These are phyloP conservation scores for Xestia rhomboidea DNA, from an alignment of 2,888 invertebrate species.

Conservation along the genomic window DNA sequence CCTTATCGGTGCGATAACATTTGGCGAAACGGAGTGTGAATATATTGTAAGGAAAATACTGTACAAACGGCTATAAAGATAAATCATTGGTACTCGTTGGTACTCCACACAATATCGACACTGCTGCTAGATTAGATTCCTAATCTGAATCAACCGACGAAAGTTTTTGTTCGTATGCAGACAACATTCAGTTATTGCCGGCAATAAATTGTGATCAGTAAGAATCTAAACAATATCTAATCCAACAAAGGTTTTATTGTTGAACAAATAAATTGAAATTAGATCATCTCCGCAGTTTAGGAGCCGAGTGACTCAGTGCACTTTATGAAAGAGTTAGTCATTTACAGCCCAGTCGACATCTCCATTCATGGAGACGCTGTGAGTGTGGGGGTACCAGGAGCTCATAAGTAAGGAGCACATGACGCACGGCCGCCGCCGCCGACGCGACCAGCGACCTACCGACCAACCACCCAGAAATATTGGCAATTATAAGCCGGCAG, in stretches of 20 bases:
- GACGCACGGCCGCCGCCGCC: constrained; percentile 51
- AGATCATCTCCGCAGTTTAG: constrained; percentile 71
- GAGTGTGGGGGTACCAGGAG: constrained; percentile 45
- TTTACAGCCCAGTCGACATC: constrained; percentile 48
- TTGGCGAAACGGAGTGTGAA: constrained; percentile 48
- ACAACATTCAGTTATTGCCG: constrained; percentile 3
- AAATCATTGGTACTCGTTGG: constrained; percentile 23
- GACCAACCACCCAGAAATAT: constrained; percentile 8
- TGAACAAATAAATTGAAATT: constrained; percentile 55
- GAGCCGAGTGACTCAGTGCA: constrained; percentile 66
- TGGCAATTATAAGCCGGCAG: constrained; percentile 23
- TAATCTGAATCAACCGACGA: constrained; percentile 19
- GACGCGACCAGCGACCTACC: constrained; percentile 1
- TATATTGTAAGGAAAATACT: constrained; percentile 45
- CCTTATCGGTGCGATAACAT: constrained; percentile 60
- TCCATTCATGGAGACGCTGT: constrained; percentile 63
- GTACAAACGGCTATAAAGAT: constrained; percentile 47
- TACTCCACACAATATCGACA: constrained; percentile 20
- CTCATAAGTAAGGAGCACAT: constrained; percentile 38
- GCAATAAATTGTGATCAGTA: constrained; percentile 3
- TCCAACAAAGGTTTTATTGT: constrained; percentile 36
- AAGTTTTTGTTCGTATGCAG: constrained; percentile 10
- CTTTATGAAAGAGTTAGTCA: constrained; percentile 66
- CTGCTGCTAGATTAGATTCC: constrained; percentile 41
- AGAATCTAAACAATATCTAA: constrained; percentile 20